Percentiles rank a stretch among this genome's conserved stretches.
Evolutionary conservation across 2,797 vertebrate genomes (phyloP).

Genomic region (Schizopygopsis pylzovi): DNA sequence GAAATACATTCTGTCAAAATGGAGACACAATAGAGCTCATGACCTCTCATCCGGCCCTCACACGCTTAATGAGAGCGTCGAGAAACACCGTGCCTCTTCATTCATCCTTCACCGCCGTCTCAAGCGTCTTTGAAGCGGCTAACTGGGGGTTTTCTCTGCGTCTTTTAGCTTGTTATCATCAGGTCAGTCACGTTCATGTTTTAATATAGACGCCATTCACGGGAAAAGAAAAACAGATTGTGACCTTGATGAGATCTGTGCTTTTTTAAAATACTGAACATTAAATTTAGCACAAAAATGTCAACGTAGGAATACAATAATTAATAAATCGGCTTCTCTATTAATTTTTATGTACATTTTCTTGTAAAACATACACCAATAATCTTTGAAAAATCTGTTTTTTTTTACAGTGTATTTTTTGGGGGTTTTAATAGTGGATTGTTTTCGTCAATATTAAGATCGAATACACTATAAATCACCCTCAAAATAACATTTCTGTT

Average conservation of each 20-base stretch:
- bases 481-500: neutral
- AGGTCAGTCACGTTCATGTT: neutral
- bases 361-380: neutral
- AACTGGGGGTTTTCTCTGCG: neutral
- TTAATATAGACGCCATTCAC: neutral
- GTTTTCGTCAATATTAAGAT: neutral
- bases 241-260: neutral
- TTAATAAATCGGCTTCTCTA: neutral
- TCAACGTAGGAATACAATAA: neutral
- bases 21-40: slow-evolving; percentile 51
- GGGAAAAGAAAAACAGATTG: neutral
- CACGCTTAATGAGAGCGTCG: slow-evolving; percentile 41
- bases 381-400: neutral
- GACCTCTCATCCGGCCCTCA: slow-evolving; percentile 45
- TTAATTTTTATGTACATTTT: neutral
- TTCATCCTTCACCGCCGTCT: slow-evolving; percentile 1
- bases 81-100: neutral
- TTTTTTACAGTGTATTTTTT: no score
- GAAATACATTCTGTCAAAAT: slow-evolving; percentile 61
- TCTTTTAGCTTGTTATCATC: neutral
- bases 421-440: neutral
- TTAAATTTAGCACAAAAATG: neutral
- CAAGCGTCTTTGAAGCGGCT: neutral
- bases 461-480: neutral
- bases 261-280: neutral